These are phyloP conservation scores for Opisthocomus hoazin DNA, from an alignment of 2,113 vertebrate genomes.

Conservation along the genomic window DNA sequence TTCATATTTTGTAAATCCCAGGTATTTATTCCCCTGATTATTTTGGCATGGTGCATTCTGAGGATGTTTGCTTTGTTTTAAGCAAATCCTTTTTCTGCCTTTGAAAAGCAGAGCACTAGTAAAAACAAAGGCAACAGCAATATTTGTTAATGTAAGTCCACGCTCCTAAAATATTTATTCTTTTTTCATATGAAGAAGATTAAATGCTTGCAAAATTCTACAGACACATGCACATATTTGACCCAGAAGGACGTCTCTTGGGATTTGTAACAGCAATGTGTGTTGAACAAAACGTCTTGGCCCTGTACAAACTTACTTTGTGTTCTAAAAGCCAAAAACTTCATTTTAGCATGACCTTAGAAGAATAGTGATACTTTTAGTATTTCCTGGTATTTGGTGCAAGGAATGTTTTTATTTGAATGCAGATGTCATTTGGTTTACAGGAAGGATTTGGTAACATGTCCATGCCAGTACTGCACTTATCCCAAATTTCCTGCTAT, in stretches of 20 bases:
- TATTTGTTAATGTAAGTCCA: slow-evolving; percentile 67
- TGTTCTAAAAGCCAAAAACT: slow-evolving; percentile 74
- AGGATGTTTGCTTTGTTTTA: slow-evolving; percentile 76
- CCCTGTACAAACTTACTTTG: slow-evolving; percentile 63
- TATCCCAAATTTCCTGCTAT: slow-evolving; percentile 81
- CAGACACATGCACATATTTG: slow-evolving; percentile 68
- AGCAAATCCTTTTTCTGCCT: slow-evolving; percentile 63
- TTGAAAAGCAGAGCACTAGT: slow-evolving; percentile 63
- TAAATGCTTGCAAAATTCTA: slow-evolving; percentile 70
- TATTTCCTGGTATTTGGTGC: slow-evolving; percentile 80
- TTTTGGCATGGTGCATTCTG: slow-evolving; percentile 62
- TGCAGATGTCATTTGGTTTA: slow-evolving; percentile 83
- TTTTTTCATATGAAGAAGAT: slow-evolving; percentile 71
- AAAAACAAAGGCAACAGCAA: slow-evolving; percentile 69
- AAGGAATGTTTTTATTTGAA: slow-evolving; percentile 84
- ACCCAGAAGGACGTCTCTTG: slow-evolving; percentile 63
- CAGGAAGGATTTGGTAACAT: slow-evolving; percentile 83
- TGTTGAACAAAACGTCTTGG: slow-evolving; percentile 72
- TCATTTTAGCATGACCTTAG: slow-evolving; percentile 81
- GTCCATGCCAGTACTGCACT: slow-evolving; percentile 80
- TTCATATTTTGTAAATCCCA: slow-evolving; percentile 69
- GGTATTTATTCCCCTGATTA: slow-evolving; percentile 69
- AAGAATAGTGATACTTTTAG: slow-evolving; percentile 77
- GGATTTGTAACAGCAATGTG: slow-evolving; percentile 75
- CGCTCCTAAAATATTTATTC: slow-evolving; percentile 73